Percentiles rank a stretch among this genome's conserved stretches.
Conservation (phyloP, 2,797 vertebrate genomes). For the Nothura maculosa region DNA sequence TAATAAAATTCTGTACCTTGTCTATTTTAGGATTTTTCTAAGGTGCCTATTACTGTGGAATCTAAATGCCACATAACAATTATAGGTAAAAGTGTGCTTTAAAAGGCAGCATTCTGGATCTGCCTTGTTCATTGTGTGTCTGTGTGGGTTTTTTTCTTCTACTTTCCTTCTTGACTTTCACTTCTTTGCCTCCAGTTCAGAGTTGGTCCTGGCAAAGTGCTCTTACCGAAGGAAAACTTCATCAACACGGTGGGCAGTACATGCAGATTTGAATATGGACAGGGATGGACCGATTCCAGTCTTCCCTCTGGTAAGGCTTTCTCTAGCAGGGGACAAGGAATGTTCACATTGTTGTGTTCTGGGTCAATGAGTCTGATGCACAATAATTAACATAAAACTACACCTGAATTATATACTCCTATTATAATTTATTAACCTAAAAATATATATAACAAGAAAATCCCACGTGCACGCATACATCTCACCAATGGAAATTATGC, state of each 20-base stretch:
- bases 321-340: background rate
- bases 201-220: constrained; percentile 17
- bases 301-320: background rate
- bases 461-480: background rate
- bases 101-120: background rate
- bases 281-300: background rate
- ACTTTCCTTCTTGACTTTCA: constrained; percentile 51
- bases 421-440: background rate
- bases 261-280: background rate
- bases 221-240: background rate
- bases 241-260: background rate
- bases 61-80: background rate
- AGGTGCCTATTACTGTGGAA: background rate
- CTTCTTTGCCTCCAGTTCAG: constrained; percentile 15
- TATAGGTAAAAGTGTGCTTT: background rate
- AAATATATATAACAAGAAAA: background rate
- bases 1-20: background rate
- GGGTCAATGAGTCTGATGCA: background rate
- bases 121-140: background rate
- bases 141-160: constrained; percentile 24
- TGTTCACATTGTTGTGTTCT: background rate
- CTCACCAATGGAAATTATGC: background rate
- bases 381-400: background rate
- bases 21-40: constrained; percentile 24
- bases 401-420: background rate